Percentiles rank a stretch among this genome's conserved stretches.
These are phyloP conservation scores for Laspeyria flexula DNA, from an alignment of 2,888 invertebrate species.

Conservation along the genomic window DNA sequence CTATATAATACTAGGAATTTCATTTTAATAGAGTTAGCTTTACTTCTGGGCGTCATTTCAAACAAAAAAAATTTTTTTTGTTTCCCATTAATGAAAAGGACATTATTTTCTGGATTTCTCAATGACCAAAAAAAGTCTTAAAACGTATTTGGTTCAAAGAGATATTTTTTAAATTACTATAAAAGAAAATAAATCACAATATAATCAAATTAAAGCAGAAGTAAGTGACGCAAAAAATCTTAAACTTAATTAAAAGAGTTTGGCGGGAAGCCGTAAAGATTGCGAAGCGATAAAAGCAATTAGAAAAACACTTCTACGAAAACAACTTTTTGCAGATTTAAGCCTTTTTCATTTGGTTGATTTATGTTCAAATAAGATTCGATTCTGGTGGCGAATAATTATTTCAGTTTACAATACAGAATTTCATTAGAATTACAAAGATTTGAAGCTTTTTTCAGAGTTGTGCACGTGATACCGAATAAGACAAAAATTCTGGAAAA, in stretches of 20 bases:
- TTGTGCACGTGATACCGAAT: too few relatives aligned
- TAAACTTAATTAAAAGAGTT: slow-evolving; percentile 31
- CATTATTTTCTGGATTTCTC: too few relatives aligned
- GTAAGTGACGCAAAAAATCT: slow-evolving; percentile 9
- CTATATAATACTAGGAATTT: too few relatives aligned
- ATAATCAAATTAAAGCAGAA: slow-evolving; percentile 19
- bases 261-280: slow-evolving; percentile 36
- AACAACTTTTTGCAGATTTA: slow-evolving; percentile 40
- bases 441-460: too few relatives aligned
- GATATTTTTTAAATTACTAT: slow-evolving; percentile 4
- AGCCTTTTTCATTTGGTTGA: slow-evolving; percentile 39
- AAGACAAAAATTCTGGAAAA: too few relatives aligned
- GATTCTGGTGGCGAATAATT: slow-evolving; percentile 19
- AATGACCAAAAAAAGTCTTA: neutral
- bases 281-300: slow-evolving; percentile 40
- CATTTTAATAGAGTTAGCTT: too few relatives aligned
- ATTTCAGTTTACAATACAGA: neutral
- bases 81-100: too few relatives aligned
- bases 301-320: slow-evolving; percentile 42
- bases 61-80: too few relatives aligned
- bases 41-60: too few relatives aligned
- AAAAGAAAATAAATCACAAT: slow-evolving; percentile 3
- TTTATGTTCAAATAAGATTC: slow-evolving; percentile 34
- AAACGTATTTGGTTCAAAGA: neutral
- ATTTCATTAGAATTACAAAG: neutral